A percentile compares a stretch with the other conserved stretches of the same genome.
phyloP scores from a whole-genome alignment of 2,113 vertebrate species.

The Thamnophis sirtalis region DNA sequence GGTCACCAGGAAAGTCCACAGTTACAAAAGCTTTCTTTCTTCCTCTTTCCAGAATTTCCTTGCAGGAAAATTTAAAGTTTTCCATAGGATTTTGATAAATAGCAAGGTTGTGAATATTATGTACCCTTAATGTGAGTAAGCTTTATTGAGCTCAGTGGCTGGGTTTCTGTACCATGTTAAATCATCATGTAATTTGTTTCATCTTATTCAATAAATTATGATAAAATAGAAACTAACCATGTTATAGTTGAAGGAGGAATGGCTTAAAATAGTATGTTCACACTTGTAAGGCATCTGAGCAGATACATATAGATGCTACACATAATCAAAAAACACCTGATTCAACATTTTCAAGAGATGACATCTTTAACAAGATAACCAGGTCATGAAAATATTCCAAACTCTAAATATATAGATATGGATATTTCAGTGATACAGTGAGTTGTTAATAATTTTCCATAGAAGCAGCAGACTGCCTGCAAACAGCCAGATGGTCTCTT shows the following conservation, averaged over 20 bases:
- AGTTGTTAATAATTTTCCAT: not conserved
- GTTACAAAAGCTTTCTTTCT: slow-evolving; percentile 5
- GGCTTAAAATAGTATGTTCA: not conserved
- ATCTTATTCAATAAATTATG: not conserved
- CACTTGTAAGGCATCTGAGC: not conserved
- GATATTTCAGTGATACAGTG: not conserved
- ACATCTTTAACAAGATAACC: not conserved
- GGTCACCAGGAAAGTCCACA: not conserved
- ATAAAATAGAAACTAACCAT: not conserved
- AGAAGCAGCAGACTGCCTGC: not conserved
- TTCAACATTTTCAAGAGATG: rapidly evolving
- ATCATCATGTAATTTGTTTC: not conserved
- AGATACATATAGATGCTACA: not conserved
- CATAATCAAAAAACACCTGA: rapidly evolving
- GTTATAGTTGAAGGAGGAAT: not conserved
- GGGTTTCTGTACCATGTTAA: not conserved
- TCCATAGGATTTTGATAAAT: not conserved
- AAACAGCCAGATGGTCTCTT: not conserved
- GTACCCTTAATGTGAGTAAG: not conserved
- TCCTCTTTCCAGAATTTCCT: slow-evolving; percentile 4
- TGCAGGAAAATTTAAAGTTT: not conserved
- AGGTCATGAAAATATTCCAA: not conserved
- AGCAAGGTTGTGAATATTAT: not conserved
- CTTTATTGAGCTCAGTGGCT: not conserved
- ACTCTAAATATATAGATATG: not conserved